A percentile compares a stretch with the other conserved stretches of the same genome.
These are phyloP conservation scores for Vulpes lagopus DNA, from an alignment of 2,113 vertebrate species.

Conservation along the genomic window DNA sequence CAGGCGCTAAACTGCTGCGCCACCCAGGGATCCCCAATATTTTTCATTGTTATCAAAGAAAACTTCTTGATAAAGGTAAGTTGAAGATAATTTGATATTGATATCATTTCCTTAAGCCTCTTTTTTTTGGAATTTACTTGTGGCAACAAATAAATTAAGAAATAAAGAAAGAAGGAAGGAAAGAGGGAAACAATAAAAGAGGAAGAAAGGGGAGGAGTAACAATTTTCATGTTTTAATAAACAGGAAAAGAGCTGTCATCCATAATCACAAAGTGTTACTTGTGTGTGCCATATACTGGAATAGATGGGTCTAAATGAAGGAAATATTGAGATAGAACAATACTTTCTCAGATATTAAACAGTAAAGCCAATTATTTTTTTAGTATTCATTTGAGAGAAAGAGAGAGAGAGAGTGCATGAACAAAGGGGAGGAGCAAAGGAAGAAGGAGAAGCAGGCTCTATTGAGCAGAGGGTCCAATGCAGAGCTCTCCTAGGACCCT, in stretches of 20 bases:
- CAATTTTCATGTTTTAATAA: background rate
- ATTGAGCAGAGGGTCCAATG: background rate
- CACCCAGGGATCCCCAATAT: background rate
- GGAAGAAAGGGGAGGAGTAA: background rate
- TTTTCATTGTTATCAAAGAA: background rate
- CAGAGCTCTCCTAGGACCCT: background rate
- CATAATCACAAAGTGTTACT: background rate
- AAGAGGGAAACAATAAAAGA: background rate
- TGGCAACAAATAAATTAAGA: background rate
- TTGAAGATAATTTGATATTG: background rate
- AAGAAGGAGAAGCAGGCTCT: background rate
- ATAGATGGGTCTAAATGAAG: background rate
- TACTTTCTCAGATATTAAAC: background rate
- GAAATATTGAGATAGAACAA: background rate
- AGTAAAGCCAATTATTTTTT: background rate
- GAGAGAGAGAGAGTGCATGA: background rate
- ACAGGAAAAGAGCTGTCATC: background rate
- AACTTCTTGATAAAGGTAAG: background rate
- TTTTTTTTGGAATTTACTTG: background rate
- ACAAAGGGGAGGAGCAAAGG: background rate
- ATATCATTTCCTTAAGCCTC: background rate
- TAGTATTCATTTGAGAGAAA: background rate
- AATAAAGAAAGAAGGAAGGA: background rate
- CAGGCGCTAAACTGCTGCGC: no score
- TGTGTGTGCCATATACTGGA: background rate